Base-by-base conservation (phyloP, 2,888 invertebrate species). In the Megamerina dolium region DNA sequence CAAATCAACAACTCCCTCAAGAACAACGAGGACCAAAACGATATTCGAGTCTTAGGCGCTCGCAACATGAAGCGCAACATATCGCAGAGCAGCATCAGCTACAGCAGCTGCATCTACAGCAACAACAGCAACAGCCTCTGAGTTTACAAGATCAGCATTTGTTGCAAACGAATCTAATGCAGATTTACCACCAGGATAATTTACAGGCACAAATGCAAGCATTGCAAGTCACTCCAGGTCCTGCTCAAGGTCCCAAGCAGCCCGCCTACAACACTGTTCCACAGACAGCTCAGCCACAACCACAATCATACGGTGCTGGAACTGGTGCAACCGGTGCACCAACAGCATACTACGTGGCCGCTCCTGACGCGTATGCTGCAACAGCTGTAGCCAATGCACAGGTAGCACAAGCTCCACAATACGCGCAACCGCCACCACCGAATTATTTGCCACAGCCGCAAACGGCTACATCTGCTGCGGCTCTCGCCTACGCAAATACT, bases 11-110 rank as follows among this genome's bases (percentile, higher is more conserved):
- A 32, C 47, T 40, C 48, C 63, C 70, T 43, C 68, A 72, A 48
- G 72, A 74, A 55, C 64, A 69, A 33, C 65, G 63, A 46, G 69
- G 69, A 17, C 78, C 82, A 8, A 83, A 83, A 58, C 74, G 83
- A 18, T 84, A 84, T 63, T 84, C 83, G 3, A 79, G 80, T 44
- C 75, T 82, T 55, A 73, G 83, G 20, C 62, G 66, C 17, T 58
- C 64, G 4, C 70, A 69, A 43, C 70, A 67, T 38, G 68, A 68
- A 43, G 56, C 49, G 17, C 58, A 57, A 23, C 61, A 61, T 19
- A 37, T 61, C 26, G 52, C 56, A 21, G 58, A 56, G 37, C 60
- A 57, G 39, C 57, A 59, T 20, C 56, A 60, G 34, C 54, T 56
- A 30, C 48, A 59, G 44, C 57, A 60, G 38, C 48, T 60, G 42